Base-by-base conservation (phyloP, 2,888 invertebrate genomes). In the Archaeoteleia sp. region DNA sequence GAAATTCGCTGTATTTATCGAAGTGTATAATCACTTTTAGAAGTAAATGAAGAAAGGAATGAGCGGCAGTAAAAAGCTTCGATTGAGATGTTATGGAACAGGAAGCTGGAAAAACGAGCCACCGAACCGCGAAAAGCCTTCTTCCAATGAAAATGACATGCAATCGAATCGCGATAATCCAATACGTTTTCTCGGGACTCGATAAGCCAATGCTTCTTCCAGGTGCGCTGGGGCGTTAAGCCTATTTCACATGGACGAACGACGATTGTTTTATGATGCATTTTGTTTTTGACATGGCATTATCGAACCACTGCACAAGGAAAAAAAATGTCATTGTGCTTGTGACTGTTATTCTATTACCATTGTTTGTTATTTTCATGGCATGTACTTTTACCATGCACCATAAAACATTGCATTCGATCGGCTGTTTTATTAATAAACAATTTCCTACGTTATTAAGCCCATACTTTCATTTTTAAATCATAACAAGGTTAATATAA, bases 171-270 rank as follows among this genome's bases (percentile, higher is more conserved):
- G 48, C 43, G 67, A 35, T 60, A 60, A 60, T 60, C 53, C 55
- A 40, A 35, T 39, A 35, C 27, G 35, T 62, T 57, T 42, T 65
- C 57, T 45, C 51, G 40, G 43, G 48, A 49, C 51, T 45, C 43
- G 49, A 53, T 54, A 46, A 45, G 40, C 34, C 51, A 46, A 57
- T 51, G 37, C 51, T 65, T 61, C 46, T 53, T 60, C 43, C 49
- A 55, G 53, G 62, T 60, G 63, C 68, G 55, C 35, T 68, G 54
- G 60, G 35, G 54, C 63, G 68, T 60, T 51, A 69, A 69, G 53
- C 53, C 49, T 51, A 54, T 63, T 69, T 51, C 54, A 55, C 51
- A 58, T 57, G 62, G 55, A 49, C 63, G 57, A 46, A 27, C 58
- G 58, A 58, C 66, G 53, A 66, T 54, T 67, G 55, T 67, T 55